Base-by-base conservation (phyloP, 2,113 vertebrate genomes). In the Beaufortia kweichowensis region DNA sequence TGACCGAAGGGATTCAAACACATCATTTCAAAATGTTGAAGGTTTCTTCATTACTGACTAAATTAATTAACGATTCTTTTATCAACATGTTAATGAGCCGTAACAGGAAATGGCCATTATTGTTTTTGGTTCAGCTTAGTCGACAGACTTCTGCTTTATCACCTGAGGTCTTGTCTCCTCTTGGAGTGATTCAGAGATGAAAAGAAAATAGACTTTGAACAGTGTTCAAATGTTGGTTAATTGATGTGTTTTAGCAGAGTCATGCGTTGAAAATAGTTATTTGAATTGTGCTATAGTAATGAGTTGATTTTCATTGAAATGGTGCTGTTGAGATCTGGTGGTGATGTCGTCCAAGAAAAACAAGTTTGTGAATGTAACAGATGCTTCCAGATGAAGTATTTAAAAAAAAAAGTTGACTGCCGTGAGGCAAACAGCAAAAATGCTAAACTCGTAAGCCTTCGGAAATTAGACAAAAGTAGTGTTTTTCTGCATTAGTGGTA, bases 241-340 rank as follows among this genome's bases (percentile, higher is more conserved):
- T 89, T 64, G 83, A 90, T 89, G 88, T 89, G 76, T 88, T 90
- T 90, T 79, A 85, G 85, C 88, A 88, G 84, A 87, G 82, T 67
- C 1, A 75, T 67, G 64, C 60, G 65, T 70, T 11, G 14, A 88
- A 86, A 80, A 73, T 84, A 87, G 89, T 86, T 85, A 78, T 81
- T 64, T 62, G 87, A 85, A 90, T 87, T 88, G 83, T 78, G 72
- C 48, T 78, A 77, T 83, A 83, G 87, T 85, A 77, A 85, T 82
- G 78, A 81, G 67, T 57, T 48, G 67, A 78, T 77, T 77, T 46
- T 64, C n/a, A n/a, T n/a, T n/a, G n/a, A n/a, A n/a, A n/a, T n/a
- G n/a, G n/a, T n/a, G n/a, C n/a, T n/a, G n/a, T 56, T 33, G 3
- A 15, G 12, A 41, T 41, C 12, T 68, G 29, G 21, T 68, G 3